These are phyloP conservation scores for Poeciliopsis turrubarensis DNA, from an alignment of 2,113 vertebrate genomes.

Conservation along the genomic window DNA sequence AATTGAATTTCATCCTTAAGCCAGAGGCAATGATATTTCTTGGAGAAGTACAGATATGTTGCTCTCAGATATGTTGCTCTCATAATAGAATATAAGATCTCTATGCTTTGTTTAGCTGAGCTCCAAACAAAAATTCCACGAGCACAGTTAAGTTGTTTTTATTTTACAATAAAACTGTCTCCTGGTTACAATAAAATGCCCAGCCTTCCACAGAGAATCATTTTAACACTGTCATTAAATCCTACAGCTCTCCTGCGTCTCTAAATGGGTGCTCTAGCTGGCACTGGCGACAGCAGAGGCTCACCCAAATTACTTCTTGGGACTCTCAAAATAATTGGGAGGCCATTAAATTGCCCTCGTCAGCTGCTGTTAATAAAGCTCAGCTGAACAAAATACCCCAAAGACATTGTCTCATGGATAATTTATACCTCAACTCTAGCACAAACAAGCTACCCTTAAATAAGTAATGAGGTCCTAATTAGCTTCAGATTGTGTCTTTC, in stretches of 20 bases:
- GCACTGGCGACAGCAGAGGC: constrained; percentile 48
- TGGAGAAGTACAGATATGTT: not conserved
- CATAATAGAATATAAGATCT: not conserved
- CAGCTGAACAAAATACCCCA: constrained; percentile 66
- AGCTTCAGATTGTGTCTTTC: constrained; percentile 50
- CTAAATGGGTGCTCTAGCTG: constrained; percentile 65
- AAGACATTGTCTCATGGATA: constrained; percentile 69
- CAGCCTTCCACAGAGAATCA: constrained; percentile 59
- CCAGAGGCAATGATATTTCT: constrained; percentile 3
- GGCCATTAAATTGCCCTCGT: constrained; percentile 68
- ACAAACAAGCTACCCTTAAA: constrained; percentile 80
- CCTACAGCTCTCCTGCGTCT: constrained; percentile 48
- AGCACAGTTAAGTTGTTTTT: constrained; percentile 33
- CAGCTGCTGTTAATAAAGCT: constrained; percentile 71
- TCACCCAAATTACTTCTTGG: constrained; percentile 42
- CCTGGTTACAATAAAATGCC: constrained; percentile 61
- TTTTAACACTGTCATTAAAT: constrained; percentile 69
- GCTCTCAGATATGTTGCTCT: constrained; percentile 1
- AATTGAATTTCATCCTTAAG: not conserved
- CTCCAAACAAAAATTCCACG: constrained; percentile 31
- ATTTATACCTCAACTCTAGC: constrained; percentile 71
- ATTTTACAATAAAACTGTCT: constrained; percentile 64
- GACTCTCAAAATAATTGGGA: constrained; percentile 73
- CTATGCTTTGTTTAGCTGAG: constrained; percentile 5
- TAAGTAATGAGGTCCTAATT: constrained; percentile 75